Base-by-base conservation (phyloP, 2,888 invertebrate genomes). In the Unio pictorum region DNA sequence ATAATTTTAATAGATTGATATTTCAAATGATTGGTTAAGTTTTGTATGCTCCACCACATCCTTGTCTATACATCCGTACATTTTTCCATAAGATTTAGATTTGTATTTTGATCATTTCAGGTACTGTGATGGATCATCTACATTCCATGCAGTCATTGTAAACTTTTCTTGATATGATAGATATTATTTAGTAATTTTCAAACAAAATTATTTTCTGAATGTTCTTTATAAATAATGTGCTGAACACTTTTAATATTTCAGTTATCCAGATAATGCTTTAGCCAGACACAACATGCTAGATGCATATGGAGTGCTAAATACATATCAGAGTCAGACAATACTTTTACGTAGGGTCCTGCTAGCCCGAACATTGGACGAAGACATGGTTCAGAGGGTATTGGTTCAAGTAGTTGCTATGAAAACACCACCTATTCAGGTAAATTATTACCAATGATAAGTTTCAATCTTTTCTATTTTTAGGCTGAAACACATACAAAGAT, bases 271-370 rank as follows among this genome's bases (percentile, higher is more conserved):
- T 11, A 68, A 73, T 54, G 45, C 45, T 5, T 67, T 59, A 28
- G 76, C 78, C 57, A 71, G 74, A 58, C 69, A 74, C 15, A 73
- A 69, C 56, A 80, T 84, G 69, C 55, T 81, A n/a, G 84, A 84
- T 71, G 83, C 79, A 6, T 65, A 79, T 60, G 75, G 77, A 45
- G 71, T 71, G 4, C 18, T 81, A 23, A 68, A 74, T 8, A 70
- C 78, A 6, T 72, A 78, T 7, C 64, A 67, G 26, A 67, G 74
- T 8, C 81, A 82, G 62, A 56, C 69, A 3, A 63, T 79, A 15
- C 66, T 84, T 4, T 73, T 75, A 3, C 69, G 78, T 11, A 64
- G 66, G 5, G 75, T 84, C 15, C 67, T 83, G 28, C 67, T 71
- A 23, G 60, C 62, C 18, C 28, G 67, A 15, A 61, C 66, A 4